A percentile compares a stretch with the other conserved stretches of the same genome.
phyloP scores from a whole-genome alignment of 1,140 invertebrate genomes.

The Heliothis virescens region DNA sequence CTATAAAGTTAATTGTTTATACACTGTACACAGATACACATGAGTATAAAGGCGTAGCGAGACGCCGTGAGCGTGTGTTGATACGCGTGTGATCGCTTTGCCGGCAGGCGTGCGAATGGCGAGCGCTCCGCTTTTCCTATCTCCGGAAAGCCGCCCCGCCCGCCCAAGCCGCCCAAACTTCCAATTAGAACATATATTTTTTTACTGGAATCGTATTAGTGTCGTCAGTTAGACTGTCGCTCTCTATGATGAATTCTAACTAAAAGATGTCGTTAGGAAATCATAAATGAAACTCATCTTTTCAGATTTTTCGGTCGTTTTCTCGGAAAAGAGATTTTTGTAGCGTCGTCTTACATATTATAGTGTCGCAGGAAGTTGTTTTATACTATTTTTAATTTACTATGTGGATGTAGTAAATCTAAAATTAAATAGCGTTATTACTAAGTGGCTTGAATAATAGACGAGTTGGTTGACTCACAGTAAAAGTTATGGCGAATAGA shows the following conservation, averaged over 20 bases:
- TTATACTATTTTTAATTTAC: slow-evolving; percentile 2
- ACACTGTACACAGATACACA: slow-evolving; percentile 45
- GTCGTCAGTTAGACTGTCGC: slow-evolving; percentile 42
- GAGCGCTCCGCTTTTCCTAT: slow-evolving; percentile 64
- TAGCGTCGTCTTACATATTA: slow-evolving; percentile 12
- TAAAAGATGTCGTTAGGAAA: slow-evolving; percentile 37
- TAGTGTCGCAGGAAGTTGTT: neutral
- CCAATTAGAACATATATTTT: slow-evolving; percentile 59
- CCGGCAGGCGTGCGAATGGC: slow-evolving; percentile 67
- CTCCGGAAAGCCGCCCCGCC: slow-evolving; percentile 73
- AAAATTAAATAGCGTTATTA: slow-evolving; percentile 14
- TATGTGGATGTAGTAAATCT: slow-evolving; percentile 17
- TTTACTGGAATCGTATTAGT: slow-evolving; percentile 62
- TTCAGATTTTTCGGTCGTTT: neutral
- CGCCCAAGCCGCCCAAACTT: slow-evolving; percentile 67
- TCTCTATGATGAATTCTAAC: slow-evolving; percentile 40
- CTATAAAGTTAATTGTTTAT: slow-evolving; percentile 24
- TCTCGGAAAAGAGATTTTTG: slow-evolving; percentile 21
- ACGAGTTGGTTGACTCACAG: neutral
- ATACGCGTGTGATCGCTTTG: slow-evolving; percentile 63
- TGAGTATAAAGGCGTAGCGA: neutral
- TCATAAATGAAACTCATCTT: slow-evolving; percentile 22
- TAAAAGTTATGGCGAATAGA: neutral
- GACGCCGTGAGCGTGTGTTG: neutral
- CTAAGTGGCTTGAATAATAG: neutral